phyloP scores from a whole-genome alignment of 2,888 invertebrate genomes.

The Diachrysia chrysitis region DNA sequence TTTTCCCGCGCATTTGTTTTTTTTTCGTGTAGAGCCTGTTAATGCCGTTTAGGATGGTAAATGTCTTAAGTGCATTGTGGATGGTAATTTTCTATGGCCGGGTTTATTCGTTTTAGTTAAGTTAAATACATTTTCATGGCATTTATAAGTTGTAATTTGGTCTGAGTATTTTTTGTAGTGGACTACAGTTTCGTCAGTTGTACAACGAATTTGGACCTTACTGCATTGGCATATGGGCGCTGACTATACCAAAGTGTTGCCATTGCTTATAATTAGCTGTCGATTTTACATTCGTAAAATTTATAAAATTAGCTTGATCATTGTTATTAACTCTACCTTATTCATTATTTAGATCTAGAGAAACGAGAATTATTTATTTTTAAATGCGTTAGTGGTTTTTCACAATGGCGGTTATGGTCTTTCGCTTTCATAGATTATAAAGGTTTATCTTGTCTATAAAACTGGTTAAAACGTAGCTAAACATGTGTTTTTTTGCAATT shows the following conservation, averaged over 20 bases:
- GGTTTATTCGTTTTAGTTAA: too few species aligned
- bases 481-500: slow-evolving; percentile 26
- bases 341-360: too few species aligned
- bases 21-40: slow-evolving; percentile 65
- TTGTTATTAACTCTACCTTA: too few species aligned
- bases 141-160: background rate
- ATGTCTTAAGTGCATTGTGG: slow-evolving; percentile 26
- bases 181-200: background rate
- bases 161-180: background rate
- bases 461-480: slow-evolving; percentile 36
- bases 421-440: slow-evolving; percentile 7
- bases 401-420: slow-evolving; percentile 10
- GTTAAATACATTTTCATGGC: too few species aligned
- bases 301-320: too few species aligned
- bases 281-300: too few species aligned
- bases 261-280: background rate
- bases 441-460: slow-evolving; percentile 14
- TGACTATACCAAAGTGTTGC: too few species aligned
- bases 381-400: too few species aligned
- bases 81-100: slow-evolving; percentile 18
- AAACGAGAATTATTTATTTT: too few species aligned
- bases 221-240: background rate
- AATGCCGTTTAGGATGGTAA: slow-evolving; percentile 64
- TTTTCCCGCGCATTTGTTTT: slow-evolving; percentile 66
- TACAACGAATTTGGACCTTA: background rate